Conservation (phyloP, 1,140 invertebrate genomes). For the Chironomus striatipennis region DNA sequence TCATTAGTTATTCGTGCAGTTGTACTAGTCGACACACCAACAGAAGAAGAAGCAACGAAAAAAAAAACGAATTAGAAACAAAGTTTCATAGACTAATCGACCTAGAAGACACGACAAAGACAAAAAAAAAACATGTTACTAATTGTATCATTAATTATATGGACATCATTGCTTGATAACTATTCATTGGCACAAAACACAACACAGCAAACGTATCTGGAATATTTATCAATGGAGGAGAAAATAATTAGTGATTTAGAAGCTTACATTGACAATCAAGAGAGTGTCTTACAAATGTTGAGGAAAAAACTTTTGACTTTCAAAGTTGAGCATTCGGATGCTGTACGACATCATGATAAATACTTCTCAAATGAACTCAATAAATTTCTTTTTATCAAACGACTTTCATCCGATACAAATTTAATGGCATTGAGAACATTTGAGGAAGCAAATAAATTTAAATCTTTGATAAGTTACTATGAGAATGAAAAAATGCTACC, state of each 20-base stretch:
- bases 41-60: neutral
- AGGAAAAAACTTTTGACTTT: conserved; percentile 15
- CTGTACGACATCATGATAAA: neutral
- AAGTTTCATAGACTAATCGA: no score
- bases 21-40: neutral
- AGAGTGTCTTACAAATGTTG: conserved; percentile 14
- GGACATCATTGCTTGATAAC: neutral
- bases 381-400: conserved; percentile 17
- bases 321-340: neutral
- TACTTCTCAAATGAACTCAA: neutral
- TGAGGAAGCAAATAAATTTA: conserved; percentile 2
- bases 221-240: neutral
- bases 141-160: conserved; percentile 10
- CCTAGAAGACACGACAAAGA: neutral
- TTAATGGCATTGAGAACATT: neutral
- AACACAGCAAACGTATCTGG: neutral
- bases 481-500: neutral
- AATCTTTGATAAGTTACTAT: neutral
- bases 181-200: neutral
- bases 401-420: conserved; percentile 2
- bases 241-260: conserved; percentile 9
- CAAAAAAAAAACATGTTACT: neutral
- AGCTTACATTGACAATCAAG: neutral
- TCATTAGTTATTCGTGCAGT: neutral
- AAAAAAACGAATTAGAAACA: no score